These are phyloP conservation scores for Nephrotoma guestfalica DNA, from an alignment of 2,888 invertebrate species.

Conservation along the genomic window DNA sequence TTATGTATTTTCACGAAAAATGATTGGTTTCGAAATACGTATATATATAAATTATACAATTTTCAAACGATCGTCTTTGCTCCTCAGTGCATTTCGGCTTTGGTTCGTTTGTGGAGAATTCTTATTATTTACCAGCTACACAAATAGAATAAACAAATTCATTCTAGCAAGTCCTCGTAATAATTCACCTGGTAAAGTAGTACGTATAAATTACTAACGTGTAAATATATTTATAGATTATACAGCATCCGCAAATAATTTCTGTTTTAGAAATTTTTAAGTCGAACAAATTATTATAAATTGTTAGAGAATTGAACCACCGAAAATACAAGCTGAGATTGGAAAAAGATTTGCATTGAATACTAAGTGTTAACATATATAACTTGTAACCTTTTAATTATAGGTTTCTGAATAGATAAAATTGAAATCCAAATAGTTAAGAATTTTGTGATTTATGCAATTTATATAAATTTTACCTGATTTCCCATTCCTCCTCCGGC, in stretches of 20 bases:
- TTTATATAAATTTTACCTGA: background rate
- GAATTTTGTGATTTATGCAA: background rate
- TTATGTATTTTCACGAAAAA: background rate
- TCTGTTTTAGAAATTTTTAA: background rate
- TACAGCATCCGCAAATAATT: background rate
- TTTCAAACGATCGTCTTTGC: background rate
- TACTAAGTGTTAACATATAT: background rate
- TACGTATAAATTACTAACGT: background rate
- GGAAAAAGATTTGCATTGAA: background rate
- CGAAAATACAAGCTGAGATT: background rate
- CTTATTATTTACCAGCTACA: background rate
- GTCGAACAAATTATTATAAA: background rate
- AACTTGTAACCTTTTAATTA: background rate
- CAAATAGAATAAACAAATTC: background rate
- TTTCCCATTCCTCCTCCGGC: background rate
- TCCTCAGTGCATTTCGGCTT: background rate
- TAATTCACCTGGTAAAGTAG: background rate
- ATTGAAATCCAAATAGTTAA: background rate
- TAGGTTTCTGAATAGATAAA: background rate
- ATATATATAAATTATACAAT: background rate
- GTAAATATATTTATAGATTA: background rate
- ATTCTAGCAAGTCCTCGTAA: background rate
- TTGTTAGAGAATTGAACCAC: background rate
- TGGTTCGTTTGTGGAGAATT: background rate
- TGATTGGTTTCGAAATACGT: background rate